Evolutionary conservation across 2,797 vertebrate genomes (phyloP).

Genomic region (Peromyscus nudipes): DNA sequence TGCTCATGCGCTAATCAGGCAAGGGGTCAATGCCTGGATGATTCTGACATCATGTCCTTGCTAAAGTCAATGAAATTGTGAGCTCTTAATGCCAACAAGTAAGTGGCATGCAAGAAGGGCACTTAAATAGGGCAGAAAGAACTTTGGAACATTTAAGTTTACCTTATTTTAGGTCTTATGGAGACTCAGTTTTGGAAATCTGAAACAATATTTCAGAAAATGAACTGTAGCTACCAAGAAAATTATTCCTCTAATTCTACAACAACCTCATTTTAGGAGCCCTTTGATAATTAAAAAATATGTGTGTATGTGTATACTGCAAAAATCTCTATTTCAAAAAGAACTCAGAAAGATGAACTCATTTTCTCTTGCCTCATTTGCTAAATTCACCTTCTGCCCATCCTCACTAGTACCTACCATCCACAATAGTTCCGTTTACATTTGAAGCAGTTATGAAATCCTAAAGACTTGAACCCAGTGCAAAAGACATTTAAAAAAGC

Average conservation of each 20-base stretch:
- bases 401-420: neutral
- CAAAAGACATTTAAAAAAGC: neutral
- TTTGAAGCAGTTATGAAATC: neutral
- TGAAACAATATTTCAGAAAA: slow-evolving; percentile 54
- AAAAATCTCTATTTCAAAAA: slow-evolving; percentile 14
- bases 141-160: neutral
- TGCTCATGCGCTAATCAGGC: neutral
- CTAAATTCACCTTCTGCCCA: neutral
- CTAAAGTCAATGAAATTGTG: neutral
- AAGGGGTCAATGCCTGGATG: neutral
- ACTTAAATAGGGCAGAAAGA: slow-evolving; percentile 35
- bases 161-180: neutral
- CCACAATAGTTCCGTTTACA: neutral
- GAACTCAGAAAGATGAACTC: neutral
- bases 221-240: neutral
- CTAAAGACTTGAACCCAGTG: neutral
- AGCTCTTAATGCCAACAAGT: slow-evolving; percentile 22
- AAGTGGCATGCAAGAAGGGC: neutral
- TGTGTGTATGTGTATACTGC: neutral
- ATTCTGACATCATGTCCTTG: neutral
- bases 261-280: slow-evolving; percentile 14
- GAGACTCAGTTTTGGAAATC: slow-evolving; percentile 54
- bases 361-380: neutral
- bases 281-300: slow-evolving; percentile 53
- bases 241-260: neutral